Evolutionary conservation across 2,797 vertebrate species (phyloP), one percentile per base, ranked within the genome.

Genomic region (Pristis pectinata): DNA sequence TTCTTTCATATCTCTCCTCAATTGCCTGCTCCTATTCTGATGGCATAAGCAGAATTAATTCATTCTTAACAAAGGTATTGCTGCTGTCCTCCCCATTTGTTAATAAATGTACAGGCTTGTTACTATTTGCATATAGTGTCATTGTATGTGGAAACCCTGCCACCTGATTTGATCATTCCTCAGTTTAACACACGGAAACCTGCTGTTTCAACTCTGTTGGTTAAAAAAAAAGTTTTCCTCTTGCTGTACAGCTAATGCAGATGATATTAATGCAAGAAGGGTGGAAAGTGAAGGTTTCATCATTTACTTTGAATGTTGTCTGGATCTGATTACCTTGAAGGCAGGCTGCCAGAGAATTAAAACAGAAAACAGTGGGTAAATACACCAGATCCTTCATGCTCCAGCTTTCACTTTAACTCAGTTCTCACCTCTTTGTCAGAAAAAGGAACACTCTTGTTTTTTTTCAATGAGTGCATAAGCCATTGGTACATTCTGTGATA

Each of bases 391-490:
- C 96, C 96, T 96, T 95, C 97, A 96, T 97, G 96, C 96, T 95
- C 95, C 96, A 95, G 96, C 94, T 97, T 96, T 96, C 95, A 97
- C 97, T 97, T 96, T 96, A 97, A 96, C 96, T 96, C 96, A 97
- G 96, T 96, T 96, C 95, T 96, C 96, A 95, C 95, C 96, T 95
- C 91, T 95, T 95, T 95, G 95, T 96, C 96, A 96, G 96, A 96
- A 97, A 97, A 95, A 96, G 95, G 96, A 97, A 97, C 96, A 13
- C 87, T 96, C 96, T 95, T 95, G 94, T 80, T 92, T 97, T 97
- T 79, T 77, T 61, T n/a, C 89, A 94, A 94, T 80, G 77, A 44
- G n/a, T 61, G 53, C 27, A 30, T 79, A 93, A 80, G 17, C 87
- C 77, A 67, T 93, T 93, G 56, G 72, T 74, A 27, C 24, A 72